Evolutionary conservation across 2,888 invertebrate genomes (phyloP).

Genomic region (Nomada ferruginata): DNA sequence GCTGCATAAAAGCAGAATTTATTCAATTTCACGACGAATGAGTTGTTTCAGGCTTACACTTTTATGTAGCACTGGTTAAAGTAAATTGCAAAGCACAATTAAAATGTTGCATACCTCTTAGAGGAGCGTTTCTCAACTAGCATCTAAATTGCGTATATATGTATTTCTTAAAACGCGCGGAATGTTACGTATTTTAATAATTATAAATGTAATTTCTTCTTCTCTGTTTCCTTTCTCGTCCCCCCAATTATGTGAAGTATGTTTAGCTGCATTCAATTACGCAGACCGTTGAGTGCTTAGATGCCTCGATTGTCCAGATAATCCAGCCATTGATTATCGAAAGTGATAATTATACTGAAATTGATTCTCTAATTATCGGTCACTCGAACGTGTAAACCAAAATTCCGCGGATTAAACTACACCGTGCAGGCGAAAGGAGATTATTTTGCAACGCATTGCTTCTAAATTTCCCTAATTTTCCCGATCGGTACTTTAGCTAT

Average conservation of each 20-base stretch:
- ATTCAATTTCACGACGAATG: background rate
- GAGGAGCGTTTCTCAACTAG: background rate
- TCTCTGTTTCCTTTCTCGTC: too few relatives aligned
- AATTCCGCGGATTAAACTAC: background rate
- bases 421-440: background rate
- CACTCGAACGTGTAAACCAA: constrained; percentile 1
- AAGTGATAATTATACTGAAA: background rate
- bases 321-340: background rate
- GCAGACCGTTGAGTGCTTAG: background rate
- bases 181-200: background rate
- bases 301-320: background rate
- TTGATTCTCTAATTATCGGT: background rate
- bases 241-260: constrained; percentile 1
- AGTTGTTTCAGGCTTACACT: background rate
- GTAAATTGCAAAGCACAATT: background rate
- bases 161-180: background rate
- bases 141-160: background rate
- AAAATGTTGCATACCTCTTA: background rate
- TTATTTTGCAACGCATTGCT: background rate
- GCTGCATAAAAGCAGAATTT: background rate
- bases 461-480: too few relatives aligned
- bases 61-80: background rate
- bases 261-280: constrained; percentile 1
- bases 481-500: too few relatives aligned
- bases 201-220: background rate